phyloP scores from a whole-genome alignment of 2,888 invertebrate genomes.

The Drosophila algonquin region DNA sequence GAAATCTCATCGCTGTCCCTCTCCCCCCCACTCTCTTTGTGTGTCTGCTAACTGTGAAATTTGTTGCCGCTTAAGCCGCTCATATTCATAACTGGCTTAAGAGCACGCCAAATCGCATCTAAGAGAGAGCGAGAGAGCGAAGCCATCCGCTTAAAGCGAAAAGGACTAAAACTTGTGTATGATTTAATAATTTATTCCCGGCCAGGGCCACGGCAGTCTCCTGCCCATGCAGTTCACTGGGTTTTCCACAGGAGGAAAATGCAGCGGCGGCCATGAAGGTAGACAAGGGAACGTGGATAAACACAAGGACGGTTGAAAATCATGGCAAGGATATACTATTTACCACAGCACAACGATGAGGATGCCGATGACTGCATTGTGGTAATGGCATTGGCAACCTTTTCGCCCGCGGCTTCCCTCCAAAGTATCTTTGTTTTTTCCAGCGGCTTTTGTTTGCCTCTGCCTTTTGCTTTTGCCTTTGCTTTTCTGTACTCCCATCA shows the following conservation, averaged over 20 bases:
- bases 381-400: constrained; percentile 76
- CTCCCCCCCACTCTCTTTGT: constrained; percentile 14
- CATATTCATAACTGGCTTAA: constrained; percentile 66
- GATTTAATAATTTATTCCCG: constrained; percentile 77
- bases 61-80: constrained; percentile 44
- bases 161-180: constrained; percentile 57
- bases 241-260: constrained; percentile 6
- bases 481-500: constrained; percentile 23
- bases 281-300: constrained; percentile 59
- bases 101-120: constrained; percentile 4
- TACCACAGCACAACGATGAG: constrained; percentile 45
- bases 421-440: constrained; percentile 26
- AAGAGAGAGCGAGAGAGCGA: not conserved
- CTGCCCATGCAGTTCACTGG: constrained; percentile 62
- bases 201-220: constrained; percentile 62
- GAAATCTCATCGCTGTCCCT: not conserved
- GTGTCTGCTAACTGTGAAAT: constrained; percentile 63
- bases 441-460: constrained; percentile 35
- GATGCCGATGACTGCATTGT: constrained; percentile 50
- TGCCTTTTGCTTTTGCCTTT: not conserved
- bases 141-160: constrained; percentile 36
- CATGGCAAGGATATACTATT: constrained; percentile 69
- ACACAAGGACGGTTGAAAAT: constrained; percentile 63
- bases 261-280: not conserved
- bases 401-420: constrained; percentile 28